Percentiles rank a stretch among this genome's conserved stretches.
Conservation (phyloP, 2,113 vertebrate species). For the Ailuropoda melanoleuca region DNA sequence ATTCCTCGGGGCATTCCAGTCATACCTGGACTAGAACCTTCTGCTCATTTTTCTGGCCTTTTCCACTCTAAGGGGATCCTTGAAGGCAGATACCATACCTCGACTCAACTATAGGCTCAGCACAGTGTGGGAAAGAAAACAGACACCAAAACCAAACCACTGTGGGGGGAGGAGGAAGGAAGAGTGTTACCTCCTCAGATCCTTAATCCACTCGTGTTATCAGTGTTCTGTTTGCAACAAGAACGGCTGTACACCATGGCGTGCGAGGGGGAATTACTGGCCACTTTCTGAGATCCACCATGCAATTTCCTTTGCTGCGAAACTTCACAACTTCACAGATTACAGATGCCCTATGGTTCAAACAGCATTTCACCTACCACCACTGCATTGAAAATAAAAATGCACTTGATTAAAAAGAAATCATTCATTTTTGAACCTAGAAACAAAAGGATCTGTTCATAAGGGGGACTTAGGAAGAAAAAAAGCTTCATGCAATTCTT, state of each 20-base stretch:
- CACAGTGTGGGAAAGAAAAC: neutral
- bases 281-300: neutral
- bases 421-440: neutral
- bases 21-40: neutral
- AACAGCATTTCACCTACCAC: neutral
- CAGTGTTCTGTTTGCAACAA: neutral
- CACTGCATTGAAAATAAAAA: neutral
- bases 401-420: neutral
- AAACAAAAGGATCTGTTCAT: neutral
- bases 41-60: neutral
- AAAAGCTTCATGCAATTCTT: neutral
- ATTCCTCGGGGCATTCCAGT: neutral
- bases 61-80: neutral
- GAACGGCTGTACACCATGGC: accelerated
- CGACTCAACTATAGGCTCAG: neutral
- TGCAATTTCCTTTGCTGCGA: neutral
- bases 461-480: neutral
- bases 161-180: too few species aligned
- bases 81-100: neutral
- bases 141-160: neutral
- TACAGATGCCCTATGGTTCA: neutral
- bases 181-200: neutral
- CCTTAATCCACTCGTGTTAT: neutral
- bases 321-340: neutral
- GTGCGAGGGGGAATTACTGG: accelerated